Percentiles rank a stretch among this genome's conserved stretches.
phyloP scores from a whole-genome alignment of 2,113 vertebrate species.

The Myrmecobius fasciatus region DNA sequence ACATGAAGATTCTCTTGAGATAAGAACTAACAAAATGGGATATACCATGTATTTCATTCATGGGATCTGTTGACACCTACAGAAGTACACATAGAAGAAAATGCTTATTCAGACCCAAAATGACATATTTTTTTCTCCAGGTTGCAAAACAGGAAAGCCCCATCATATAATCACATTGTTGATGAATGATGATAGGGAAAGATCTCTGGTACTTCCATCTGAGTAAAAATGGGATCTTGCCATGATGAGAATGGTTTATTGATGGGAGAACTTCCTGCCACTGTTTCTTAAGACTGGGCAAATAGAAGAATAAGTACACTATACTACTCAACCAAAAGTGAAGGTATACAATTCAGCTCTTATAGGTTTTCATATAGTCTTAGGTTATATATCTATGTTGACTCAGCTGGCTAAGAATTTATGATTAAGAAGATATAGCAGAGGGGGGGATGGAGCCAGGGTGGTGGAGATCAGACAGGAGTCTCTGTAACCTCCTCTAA shows the following conservation, averaged over 20 bases:
- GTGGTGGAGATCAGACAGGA: no score
- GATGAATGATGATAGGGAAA: slow-evolving; percentile 51
- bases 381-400: background rate
- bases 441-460: no score
- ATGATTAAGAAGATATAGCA: slow-evolving; percentile 22
- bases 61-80: slow-evolving; percentile 18
- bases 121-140: slow-evolving; percentile 50
- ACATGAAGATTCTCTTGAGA: slow-evolving; percentile 45
- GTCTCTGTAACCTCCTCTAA: no score
- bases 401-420: slow-evolving; percentile 34
- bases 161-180: slow-evolving; percentile 42
- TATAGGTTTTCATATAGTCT: slow-evolving; percentile 43
- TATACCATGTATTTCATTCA: slow-evolving; percentile 34
- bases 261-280: background rate
- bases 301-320: background rate
- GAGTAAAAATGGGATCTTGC: slow-evolving; percentile 48
- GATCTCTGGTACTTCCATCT: slow-evolving; percentile 51
- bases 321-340: background rate
- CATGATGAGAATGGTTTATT: slow-evolving; percentile 1
- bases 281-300: slow-evolving; percentile 40
- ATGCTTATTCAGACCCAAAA: slow-evolving; percentile 59
- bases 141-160: slow-evolving; percentile 45
- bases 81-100: slow-evolving; percentile 38
- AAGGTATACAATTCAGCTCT: slow-evolving; percentile 5
- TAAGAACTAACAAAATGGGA: slow-evolving; percentile 33